Conservation (phyloP, 2,797 vertebrate genomes). For the Hemibagrus guttatus region DNA sequence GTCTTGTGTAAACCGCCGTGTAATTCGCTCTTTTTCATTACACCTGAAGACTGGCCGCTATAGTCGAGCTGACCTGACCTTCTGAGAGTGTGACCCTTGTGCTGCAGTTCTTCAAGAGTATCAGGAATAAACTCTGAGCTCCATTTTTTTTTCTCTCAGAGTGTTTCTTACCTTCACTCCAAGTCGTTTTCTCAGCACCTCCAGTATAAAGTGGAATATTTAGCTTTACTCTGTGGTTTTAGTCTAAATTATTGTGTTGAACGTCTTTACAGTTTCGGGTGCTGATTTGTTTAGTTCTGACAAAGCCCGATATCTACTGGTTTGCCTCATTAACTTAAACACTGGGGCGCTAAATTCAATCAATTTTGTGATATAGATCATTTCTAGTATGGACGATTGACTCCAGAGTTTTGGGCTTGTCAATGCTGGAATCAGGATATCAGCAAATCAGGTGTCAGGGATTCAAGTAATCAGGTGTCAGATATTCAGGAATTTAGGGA, state of each 20-base stretch:
- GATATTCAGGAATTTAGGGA: no score
- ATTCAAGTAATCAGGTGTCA: neutral
- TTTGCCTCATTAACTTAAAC: neutral
- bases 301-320: neutral
- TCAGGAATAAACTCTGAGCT: constrained; percentile 12
- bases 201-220: neutral
- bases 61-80: neutral
- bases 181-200: neutral
- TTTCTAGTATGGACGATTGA: neutral
- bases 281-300: neutral
- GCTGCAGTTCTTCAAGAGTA: neutral
- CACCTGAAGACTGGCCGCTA: neutral
- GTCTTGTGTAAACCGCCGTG: constrained; percentile 1
- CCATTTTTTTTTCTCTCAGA: no score
- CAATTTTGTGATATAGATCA: neutral
- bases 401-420: neutral
- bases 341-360: neutral
- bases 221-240: neutral
- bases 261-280: neutral
- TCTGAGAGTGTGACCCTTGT: neutral
- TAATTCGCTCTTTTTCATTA: constrained; percentile 2
- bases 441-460: neutral
- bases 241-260: no score
- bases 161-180: neutral
- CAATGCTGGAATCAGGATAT: neutral